Conservation (phyloP, 2,888 invertebrate genomes). For the Apamea sordens region DNA sequence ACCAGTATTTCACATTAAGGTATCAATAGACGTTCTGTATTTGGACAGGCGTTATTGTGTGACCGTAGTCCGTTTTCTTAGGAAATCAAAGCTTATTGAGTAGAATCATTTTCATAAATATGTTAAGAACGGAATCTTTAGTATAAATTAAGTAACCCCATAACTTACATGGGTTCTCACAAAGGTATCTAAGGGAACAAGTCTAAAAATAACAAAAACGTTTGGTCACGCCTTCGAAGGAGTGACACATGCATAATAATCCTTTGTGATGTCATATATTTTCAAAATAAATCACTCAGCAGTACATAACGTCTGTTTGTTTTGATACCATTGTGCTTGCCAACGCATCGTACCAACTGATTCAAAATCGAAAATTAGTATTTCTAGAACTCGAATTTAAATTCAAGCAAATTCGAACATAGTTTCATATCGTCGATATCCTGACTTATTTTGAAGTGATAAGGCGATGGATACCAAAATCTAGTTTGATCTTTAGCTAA, state of each 20-base stretch:
- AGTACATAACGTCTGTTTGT: background rate
- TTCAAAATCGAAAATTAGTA: slow-evolving; percentile 3
- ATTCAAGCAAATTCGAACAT: background rate
- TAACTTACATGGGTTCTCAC: background rate
- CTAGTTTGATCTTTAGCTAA: background rate
- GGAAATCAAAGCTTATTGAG: background rate
- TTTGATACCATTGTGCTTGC: slow-evolving; percentile 30
- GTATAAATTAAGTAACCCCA: background rate
- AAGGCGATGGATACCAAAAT: background rate
- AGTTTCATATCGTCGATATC: background rate
- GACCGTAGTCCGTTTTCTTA: background rate
- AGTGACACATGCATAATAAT: background rate
- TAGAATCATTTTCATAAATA: background rate
- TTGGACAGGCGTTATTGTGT: background rate
- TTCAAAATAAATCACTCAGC: slow-evolving; percentile 34
- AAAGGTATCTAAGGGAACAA: too few relatives aligned
- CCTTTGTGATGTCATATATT: slow-evolving; percentile 25
- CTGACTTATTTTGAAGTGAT: background rate
- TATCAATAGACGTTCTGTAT: background rate
- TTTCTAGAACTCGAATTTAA: background rate
- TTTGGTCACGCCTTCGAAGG: background rate
- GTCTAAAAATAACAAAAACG: background rate
- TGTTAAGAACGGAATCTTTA: too few relatives aligned
- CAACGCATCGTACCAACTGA: background rate
- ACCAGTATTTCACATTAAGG: background rate